phyloP scores from a whole-genome alignment of 1,140 invertebrate species.

The Tetramorium parvispinum region DNA sequence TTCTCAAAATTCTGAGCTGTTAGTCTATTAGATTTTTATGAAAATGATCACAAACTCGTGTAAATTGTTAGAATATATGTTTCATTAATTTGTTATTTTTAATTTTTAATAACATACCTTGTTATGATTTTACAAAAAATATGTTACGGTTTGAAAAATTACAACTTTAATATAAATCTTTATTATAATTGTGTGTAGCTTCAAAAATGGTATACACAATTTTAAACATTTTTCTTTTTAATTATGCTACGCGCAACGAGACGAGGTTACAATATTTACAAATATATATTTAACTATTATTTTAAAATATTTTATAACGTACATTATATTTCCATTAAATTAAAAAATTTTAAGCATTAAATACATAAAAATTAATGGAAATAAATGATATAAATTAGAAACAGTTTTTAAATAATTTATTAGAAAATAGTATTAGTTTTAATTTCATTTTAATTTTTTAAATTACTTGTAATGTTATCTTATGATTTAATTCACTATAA shows the following conservation, averaged over 20 bases:
- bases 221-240: neutral
- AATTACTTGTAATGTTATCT: neutral
- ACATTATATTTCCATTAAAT: slow-evolving; percentile 1
- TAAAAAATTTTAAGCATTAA: neutral
- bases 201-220: neutral
- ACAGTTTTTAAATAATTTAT: neutral
- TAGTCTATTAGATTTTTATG: slow-evolving; percentile 53
- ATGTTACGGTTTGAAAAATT: slow-evolving; percentile 1
- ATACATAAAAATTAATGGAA: neutral
- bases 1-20: slow-evolving; percentile 34
- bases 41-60: slow-evolving; percentile 15
- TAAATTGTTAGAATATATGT: slow-evolving; percentile 18
- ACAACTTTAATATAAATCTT: neutral
- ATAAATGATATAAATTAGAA: neutral
- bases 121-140: slow-evolving; percentile 19
- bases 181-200: neutral
- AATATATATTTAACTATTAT: neutral
- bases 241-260: neutral
- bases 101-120: neutral
- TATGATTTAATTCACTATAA: neutral
- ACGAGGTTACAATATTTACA: neutral
- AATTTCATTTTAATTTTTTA: neutral
- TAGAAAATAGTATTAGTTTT: neutral
- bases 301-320: slow-evolving; percentile 9
- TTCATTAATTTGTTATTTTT: slow-evolving; percentile 30